Percentiles rank a stretch among this genome's conserved stretches.
phyloP scores from a whole-genome alignment of 2,797 vertebrate species.

The Hydrophis major region DNA sequence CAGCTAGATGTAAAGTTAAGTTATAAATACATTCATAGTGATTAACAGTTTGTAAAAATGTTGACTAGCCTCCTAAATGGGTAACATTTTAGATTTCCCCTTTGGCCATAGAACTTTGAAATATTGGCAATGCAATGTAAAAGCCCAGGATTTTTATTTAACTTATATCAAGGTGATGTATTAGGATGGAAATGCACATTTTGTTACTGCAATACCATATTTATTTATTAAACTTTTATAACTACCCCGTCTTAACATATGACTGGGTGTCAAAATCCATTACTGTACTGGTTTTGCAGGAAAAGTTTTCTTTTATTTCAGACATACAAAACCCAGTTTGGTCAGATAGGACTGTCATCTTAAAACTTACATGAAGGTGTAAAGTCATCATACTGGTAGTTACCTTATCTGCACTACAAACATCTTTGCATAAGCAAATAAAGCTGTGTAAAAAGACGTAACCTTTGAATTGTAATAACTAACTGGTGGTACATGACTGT shows the following conservation, averaged over 20 bases:
- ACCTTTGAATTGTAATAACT: background rate
- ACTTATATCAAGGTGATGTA: background rate
- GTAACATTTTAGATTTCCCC: background rate
- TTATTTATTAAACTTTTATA: background rate
- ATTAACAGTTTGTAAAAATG: background rate
- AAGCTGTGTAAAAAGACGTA: background rate
- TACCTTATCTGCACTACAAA: background rate
- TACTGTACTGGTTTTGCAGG: background rate
- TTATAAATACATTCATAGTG: background rate
- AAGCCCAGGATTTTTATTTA: background rate
- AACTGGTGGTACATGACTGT: background rate
- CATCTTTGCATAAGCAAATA: background rate
- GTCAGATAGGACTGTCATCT: background rate
- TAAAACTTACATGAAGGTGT: background rate
- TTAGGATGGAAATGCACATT: background rate
- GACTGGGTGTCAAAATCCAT: background rate
- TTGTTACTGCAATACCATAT: background rate
- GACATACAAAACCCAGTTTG: background rate
- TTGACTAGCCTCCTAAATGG: background rate
- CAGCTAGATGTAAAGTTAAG: background rate
- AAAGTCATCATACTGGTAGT: background rate
- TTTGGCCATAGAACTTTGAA: background rate
- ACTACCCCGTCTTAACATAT: background rate
- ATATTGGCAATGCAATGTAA: background rate
- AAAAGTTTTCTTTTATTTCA: background rate